phyloP scores from a whole-genome alignment of 2,888 invertebrate genomes.

The Megastigmus dorsalis region DNA sequence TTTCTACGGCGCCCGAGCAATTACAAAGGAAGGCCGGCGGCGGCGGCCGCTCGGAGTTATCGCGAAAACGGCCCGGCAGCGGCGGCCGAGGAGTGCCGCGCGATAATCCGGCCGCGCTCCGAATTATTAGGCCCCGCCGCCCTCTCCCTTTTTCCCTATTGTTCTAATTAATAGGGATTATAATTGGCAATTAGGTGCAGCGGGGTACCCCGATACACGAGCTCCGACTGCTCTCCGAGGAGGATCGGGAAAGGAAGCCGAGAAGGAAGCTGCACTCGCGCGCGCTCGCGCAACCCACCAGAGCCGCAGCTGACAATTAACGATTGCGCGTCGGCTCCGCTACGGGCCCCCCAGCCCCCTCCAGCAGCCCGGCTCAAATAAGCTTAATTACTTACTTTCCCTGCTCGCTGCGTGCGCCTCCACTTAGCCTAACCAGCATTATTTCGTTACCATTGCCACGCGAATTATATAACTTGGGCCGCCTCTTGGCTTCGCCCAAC shows the following conservation, averaged over 20 bases:
- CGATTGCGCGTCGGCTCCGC: background rate
- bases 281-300: no score
- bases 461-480: background rate
- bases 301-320: constrained; percentile 24
- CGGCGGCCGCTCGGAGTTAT: constrained; percentile 65
- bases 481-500: no score
- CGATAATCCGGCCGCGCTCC: no score
- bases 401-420: no score
- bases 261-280: background rate
- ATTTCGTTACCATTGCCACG: background rate
- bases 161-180: constrained; percentile 71
- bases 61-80: constrained; percentile 64
- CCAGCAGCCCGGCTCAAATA: background rate
- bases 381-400: constrained; percentile 11
- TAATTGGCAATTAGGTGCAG: constrained; percentile 70
- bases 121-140: constrained; percentile 61
- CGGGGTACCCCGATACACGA: background rate
- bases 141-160: constrained; percentile 66
- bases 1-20: constrained; percentile 66
- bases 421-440: background rate
- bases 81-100: constrained; percentile 60
- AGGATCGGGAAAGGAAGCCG: no score
- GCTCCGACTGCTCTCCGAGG: no score
- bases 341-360: no score
- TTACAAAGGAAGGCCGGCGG: constrained; percentile 69